Base-by-base conservation (phyloP, 1,140 invertebrate species). In the Doryteuthis pealeii region DNA sequence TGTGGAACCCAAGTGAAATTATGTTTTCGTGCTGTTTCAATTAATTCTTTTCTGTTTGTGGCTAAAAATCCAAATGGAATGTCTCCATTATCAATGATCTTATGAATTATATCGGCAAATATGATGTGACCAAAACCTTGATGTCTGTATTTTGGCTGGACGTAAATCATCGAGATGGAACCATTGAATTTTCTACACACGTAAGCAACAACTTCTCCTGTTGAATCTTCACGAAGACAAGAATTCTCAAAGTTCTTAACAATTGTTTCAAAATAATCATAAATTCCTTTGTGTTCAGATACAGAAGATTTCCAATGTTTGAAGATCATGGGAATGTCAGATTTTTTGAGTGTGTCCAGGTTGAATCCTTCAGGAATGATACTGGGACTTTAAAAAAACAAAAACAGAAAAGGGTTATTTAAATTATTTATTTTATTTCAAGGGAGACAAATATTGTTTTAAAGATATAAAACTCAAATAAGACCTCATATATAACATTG, bases 171-270 rank as follows among this genome's bases (percentile, higher is more conserved):
- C 26, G 80, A 79, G 73, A 83, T 83, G 1, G 82, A 80, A 1
- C 82, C 82, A 69, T 83, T 82, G 74, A 78, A 82, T 75, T 83
- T 80, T 78, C 81, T 79, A 54, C 77, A 79, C 18, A 79, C 80
- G 70, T 83, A 83, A 18, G 82, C 82, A 8, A 80, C 69, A 31
- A 83, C 70, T 33, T 78, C 74, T 8, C 82, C 82, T 6, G 79
- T 67, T 1, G 22, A 15, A 18, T 77, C 76, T 8, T 62, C 1
- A 4, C 76, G 73, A 0, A 83, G 78, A 66, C 80, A 81, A 70
- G 80, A 82, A 66, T 74, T 82, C 31, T 83, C 80, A 77, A 82
- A 83, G 35, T 77, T 70, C 45, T 76, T 71, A 15, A 80, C 77
- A 10, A 83, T 77, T 2, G 73, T 66, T 15, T 75, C 58, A 66